Evolutionary conservation across 2,888 invertebrate species (phyloP).

Genomic region (Zhuqinia jingwanae): DNA sequence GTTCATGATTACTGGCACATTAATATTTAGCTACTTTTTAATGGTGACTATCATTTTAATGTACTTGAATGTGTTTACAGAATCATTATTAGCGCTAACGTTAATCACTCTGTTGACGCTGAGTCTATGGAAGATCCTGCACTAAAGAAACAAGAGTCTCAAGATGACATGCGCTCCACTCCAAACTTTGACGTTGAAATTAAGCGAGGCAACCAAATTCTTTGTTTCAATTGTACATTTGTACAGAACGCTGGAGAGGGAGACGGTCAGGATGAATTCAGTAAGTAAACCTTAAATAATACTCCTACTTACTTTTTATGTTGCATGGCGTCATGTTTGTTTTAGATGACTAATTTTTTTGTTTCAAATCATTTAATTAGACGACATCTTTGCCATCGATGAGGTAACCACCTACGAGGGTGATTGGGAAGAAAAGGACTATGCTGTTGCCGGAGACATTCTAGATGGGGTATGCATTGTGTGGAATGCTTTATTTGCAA

Average conservation of each 20-base stretch:
- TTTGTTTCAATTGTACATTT: conserved; percentile 93
- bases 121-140: conserved; percentile 81
- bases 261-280: conserved; percentile 80
- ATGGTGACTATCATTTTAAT: no score
- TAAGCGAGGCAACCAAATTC: conserved; percentile 87
- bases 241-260: conserved; percentile 82
- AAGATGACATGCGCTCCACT: conserved; percentile 91
- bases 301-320: not conserved
- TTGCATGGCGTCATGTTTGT: not conserved
- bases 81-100: conserved; percentile 91
- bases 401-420: conserved; percentile 95
- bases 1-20: conserved; percentile 66
- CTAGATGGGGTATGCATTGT: conserved; percentile 91
- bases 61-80: conserved; percentile 82
- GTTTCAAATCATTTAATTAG: conserved; percentile 82
- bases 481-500: no score
- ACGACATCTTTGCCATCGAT: conserved; percentile 95
- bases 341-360: conserved; percentile 13
- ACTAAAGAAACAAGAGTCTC: conserved; percentile 86
- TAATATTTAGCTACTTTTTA: no score
- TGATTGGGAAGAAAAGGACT: conserved; percentile 92
- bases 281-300: conserved; percentile 78
- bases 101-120: conserved; percentile 96
- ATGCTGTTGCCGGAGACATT: conserved; percentile 95
- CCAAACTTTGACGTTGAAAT: conserved; percentile 96